Conservation (phyloP, 2,888 invertebrate species). For the Synergus laeviventris region DNA sequence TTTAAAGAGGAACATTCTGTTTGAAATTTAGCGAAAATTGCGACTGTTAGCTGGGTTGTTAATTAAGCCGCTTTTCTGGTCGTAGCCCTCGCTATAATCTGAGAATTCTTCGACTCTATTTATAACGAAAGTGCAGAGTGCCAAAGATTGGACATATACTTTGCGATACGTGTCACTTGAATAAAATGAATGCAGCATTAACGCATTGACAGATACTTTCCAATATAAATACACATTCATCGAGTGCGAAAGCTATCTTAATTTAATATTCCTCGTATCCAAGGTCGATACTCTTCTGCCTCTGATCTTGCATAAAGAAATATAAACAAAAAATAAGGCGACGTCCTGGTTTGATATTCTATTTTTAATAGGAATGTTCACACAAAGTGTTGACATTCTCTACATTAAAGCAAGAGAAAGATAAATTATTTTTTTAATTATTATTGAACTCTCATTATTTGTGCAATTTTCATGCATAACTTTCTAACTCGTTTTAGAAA, state of each 20-base stretch:
- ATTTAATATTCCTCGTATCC: constrained; percentile 11
- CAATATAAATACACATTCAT: not conserved
- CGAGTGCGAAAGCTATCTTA: not conserved
- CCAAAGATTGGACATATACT: constrained; percentile 32
- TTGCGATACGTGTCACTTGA: constrained; percentile 10
- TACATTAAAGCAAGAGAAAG: not conserved
- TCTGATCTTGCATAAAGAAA: constrained; percentile 17
- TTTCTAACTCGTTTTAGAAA: no score
- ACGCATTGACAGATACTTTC: not conserved
- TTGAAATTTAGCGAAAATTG: not conserved
- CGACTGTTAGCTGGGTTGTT: not conserved
- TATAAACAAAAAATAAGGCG: constrained; percentile 18
- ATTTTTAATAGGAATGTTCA: not conserved
- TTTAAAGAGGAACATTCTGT: not conserved
- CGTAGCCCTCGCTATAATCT: constrained; percentile 26
- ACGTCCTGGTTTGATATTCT: constrained; percentile 4
- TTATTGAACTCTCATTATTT: no score
- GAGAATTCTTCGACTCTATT: constrained; percentile 25
- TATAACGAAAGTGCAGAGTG: constrained; percentile 14
- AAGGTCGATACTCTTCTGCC: constrained; percentile 31
- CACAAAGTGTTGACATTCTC: not conserved
- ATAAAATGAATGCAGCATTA: constrained; percentile 26
- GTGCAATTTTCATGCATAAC: no score
- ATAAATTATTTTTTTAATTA: no score
- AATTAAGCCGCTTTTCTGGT: not conserved